Conservation (phyloP, 1,140 invertebrate species). For the Drosophila saltans region DNA sequence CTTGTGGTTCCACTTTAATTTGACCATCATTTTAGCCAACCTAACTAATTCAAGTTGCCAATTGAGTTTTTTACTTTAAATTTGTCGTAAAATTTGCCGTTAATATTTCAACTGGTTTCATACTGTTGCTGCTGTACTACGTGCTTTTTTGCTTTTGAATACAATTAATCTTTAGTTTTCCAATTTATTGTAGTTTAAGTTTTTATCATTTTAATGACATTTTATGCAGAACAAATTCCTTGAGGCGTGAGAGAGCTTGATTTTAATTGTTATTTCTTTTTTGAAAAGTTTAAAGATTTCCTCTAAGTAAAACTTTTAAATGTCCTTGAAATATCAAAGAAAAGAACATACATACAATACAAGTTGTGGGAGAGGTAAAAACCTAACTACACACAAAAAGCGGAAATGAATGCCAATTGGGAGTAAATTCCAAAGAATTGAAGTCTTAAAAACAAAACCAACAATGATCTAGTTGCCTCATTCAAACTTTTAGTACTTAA, state of each 20-base stretch:
- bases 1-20: neutral
- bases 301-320: too few species aligned
- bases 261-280: neutral
- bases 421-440: too few species aligned
- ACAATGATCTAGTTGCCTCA: too few species aligned
- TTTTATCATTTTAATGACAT: neutral
- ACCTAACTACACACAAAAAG: too few species aligned
- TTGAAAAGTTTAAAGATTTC: too few species aligned
- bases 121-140: neutral
- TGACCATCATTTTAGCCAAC: neutral
- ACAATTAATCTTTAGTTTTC: conserved; percentile 11
- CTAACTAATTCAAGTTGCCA: neutral
- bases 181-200: neutral
- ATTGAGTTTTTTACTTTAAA: neutral
- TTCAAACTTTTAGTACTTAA: too few species aligned
- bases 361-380: too few species aligned
- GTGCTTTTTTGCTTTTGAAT: conserved; percentile 2
- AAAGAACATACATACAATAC: too few species aligned
- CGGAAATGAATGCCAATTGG: too few species aligned
- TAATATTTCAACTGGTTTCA: conserved; percentile 4
- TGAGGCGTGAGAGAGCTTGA: neutral
- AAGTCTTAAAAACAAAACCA: too few species aligned
- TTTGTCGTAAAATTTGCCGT: conserved; percentile 5
- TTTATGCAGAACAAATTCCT: conserved; percentile 1
- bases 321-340: too few species aligned